phyloP scores from a whole-genome alignment of 2,113 vertebrate genomes.

The Piprites chloris region DNA sequence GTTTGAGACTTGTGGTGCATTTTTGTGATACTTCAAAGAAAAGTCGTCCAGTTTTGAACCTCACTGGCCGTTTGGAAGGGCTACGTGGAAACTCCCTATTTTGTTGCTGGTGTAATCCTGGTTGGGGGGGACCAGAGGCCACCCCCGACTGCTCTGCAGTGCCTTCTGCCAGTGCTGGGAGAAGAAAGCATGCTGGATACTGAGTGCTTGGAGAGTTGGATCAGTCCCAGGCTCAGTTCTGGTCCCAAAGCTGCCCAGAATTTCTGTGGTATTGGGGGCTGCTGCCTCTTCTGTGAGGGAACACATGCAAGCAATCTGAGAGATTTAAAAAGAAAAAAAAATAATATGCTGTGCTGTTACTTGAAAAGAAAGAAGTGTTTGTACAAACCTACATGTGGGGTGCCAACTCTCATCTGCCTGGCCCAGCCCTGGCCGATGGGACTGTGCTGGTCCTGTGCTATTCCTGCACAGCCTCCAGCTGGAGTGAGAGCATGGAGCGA shows the following conservation, averaged over 20 bases:
- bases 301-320: background rate
- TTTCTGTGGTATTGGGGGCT: background rate
- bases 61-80: background rate
- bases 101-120: background rate
- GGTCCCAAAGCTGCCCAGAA: background rate
- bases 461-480: background rate
- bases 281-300: background rate
- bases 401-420: background rate
- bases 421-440: background rate
- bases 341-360: background rate
- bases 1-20: background rate
- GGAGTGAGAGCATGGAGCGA: background rate
- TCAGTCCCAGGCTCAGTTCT: background rate
- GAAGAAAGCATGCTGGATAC: background rate
- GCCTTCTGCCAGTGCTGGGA: background rate
- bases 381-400: background rate
- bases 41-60: background rate
- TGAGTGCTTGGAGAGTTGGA: background rate
- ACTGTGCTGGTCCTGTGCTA: background rate
- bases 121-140: background rate
- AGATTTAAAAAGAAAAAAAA: background rate
- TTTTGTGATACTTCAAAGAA: background rate
- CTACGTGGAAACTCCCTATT: background rate
- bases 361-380: background rate
- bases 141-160: background rate